Evolutionary conservation across 2,888 invertebrate genomes (phyloP), one percentile per base, ranked within the genome.

Genomic region (Drosophila rubida): DNA sequence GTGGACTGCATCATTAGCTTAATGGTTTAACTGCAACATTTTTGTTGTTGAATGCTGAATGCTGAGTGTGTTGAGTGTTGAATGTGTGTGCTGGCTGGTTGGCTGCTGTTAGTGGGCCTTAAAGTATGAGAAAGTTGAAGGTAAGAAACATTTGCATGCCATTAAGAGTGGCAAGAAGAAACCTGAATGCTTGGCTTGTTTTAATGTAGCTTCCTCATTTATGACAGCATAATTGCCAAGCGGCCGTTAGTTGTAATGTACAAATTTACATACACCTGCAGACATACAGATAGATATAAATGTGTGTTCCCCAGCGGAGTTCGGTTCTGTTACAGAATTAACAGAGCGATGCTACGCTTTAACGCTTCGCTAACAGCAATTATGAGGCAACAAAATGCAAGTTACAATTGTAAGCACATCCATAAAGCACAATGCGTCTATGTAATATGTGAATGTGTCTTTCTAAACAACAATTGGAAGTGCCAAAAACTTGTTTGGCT

Each of bases 301-400:
- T 59, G 23, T 19, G 4, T 23, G 49, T 55, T 42, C 46, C 46
- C 58, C 42, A 50, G 41, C 44, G 57, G 23, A 30, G 30, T 22
- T 25, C 5, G 14, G 60, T 79, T 80, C 78, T 71, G 68, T 66
- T 68, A 51, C 54, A 70, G 73, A 87, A 84, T 80, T 87, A 80
- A 82, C 83, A 81, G 82, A 82, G 80, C 83, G 80, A 63, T 67
- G 78, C 73, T 72, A 66, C 60, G 74, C 65, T 81, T 82, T 84
- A 84, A 69, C 69, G 82, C 78, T 81, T 75, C 79, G 82, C 78
- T 84, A 68, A 69, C 73, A 62, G 64, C 79, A 81, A 87, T 87
- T 81, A 87, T 69, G 75, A 42, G 67, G 75, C 78, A 58, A 60
- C 78, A 81, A 74, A 63, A 60, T 74, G 74, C 61, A 57, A 67